Conservation (phyloP, 2,888 invertebrate species). For the Thera britannica region DNA sequence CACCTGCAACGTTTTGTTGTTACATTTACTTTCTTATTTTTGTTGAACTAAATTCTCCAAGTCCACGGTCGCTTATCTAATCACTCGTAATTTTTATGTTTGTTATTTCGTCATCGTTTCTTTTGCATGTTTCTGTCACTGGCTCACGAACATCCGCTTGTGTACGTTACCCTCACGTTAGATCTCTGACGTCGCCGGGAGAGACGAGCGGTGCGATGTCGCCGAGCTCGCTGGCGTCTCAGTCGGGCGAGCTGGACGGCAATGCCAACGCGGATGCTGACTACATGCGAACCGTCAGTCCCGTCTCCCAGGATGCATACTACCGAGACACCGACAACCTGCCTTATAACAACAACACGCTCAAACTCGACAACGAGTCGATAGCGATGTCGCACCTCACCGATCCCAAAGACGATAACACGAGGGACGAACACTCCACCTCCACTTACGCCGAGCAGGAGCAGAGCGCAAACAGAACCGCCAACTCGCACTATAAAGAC, state of each 20-base stretch:
- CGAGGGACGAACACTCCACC: conserved; percentile 67
- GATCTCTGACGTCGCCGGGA: conserved; percentile 77
- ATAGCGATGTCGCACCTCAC: conserved; percentile 74
- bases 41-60: conserved; percentile 54
- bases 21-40: conserved; percentile 44
- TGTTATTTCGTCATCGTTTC: conserved; percentile 59
- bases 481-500: conserved; percentile 85
- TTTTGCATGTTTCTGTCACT: conserved; percentile 83
- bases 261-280: conserved; percentile 69
- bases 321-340: conserved; percentile 63
- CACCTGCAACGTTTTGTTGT: conserved; percentile 57
- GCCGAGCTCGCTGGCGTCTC: conserved; percentile 69
- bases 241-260: conserved; percentile 60
- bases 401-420: conserved; percentile 74
- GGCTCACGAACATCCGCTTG: conserved; percentile 82
- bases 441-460: conserved; percentile 73
- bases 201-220: conserved; percentile 79
- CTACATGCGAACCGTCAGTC: conserved; percentile 72
- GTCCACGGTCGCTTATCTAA: conserved; percentile 62
- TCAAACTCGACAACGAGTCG: conserved; percentile 79
- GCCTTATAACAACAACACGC: conserved; percentile 79
- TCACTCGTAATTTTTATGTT: conserved; percentile 66
- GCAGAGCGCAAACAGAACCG: conserved; percentile 60
- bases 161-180: conserved; percentile 73
- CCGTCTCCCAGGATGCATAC: conserved; percentile 86